phyloP scores from a whole-genome alignment of 1,140 invertebrate species.

The Drosophila orena region DNA sequence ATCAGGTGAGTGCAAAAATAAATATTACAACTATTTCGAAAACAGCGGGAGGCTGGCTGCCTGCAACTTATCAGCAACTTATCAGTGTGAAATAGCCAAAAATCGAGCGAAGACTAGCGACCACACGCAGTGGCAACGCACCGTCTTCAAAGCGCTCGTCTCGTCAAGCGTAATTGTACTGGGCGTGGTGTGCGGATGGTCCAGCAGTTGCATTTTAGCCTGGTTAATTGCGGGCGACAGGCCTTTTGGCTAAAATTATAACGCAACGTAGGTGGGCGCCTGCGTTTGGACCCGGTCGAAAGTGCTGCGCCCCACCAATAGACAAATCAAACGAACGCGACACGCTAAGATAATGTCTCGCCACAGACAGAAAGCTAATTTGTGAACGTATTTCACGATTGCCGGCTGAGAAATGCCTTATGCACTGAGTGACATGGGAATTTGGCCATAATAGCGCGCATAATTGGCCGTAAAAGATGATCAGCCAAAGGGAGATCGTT shows the following conservation, averaged over 20 bases:
- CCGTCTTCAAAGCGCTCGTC: slow-evolving; percentile 70
- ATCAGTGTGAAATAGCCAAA: slow-evolving; percentile 11
- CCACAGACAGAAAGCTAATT: slow-evolving; percentile 68
- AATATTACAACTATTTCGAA: slow-evolving; percentile 14
- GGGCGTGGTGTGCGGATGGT: slow-evolving; percentile 36
- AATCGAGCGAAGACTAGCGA: slow-evolving; percentile 49
- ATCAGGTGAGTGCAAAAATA: slow-evolving; percentile 29
- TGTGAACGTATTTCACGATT: slow-evolving; percentile 79
- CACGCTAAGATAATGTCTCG: slow-evolving; percentile 39
- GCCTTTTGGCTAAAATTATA: slow-evolving; percentile 80
- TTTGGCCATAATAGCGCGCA: slow-evolving; percentile 78
- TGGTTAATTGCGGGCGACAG: slow-evolving; percentile 72
- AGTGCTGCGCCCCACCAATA: slow-evolving; percentile 46
- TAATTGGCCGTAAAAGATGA: slow-evolving; percentile 72
- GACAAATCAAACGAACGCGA: slow-evolving; percentile 66
- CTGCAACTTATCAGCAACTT: slow-evolving; percentile 30
- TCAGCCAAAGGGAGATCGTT: slow-evolving; percentile 45
- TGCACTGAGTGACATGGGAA: slow-evolving; percentile 81
- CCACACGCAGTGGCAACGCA: slow-evolving; percentile 23
- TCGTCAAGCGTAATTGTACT: slow-evolving; percentile 63
- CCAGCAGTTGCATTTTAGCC: slow-evolving; percentile 52
- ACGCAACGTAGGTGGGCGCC: slow-evolving; percentile 75
- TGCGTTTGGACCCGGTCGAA: slow-evolving; percentile 10
- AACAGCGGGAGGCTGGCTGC: slow-evolving; percentile 26
- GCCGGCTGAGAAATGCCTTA: slow-evolving; percentile 47